A percentile compares a stretch with the other conserved stretches of the same genome.
These are phyloP conservation scores for Periophthalmus modestus DNA, from an alignment of 2,113 vertebrate genomes.

Conservation along the genomic window DNA sequence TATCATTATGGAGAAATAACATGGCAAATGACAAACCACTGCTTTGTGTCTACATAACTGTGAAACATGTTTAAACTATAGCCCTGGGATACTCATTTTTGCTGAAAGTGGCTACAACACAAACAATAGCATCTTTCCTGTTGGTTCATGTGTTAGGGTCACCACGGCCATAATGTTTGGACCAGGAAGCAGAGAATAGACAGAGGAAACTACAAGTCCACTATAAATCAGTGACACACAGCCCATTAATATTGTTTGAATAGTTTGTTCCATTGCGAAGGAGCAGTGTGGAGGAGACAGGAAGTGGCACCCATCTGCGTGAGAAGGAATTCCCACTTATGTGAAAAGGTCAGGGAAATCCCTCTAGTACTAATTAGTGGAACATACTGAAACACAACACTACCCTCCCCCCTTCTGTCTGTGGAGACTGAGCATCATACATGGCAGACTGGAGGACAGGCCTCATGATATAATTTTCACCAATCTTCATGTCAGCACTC, in stretches of 20 bases:
- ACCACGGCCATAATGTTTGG: background rate
- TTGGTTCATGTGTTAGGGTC: background rate
- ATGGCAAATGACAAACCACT: background rate
- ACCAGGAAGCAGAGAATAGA: background rate
- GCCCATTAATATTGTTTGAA: background rate
- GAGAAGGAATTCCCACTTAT: conserved; percentile 11
- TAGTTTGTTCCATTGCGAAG: conserved; percentile 10
- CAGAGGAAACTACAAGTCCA: conserved; percentile 1
- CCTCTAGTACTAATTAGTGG: conserved; percentile 10
- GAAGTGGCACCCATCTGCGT: background rate
- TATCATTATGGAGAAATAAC: conserved; percentile 2
- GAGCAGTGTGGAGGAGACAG: background rate
- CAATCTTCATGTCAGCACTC: background rate
- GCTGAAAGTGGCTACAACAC: background rate
- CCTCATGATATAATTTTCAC: background rate
- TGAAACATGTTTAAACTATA: background rate
- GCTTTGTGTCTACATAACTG: background rate
- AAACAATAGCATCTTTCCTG: conserved; percentile 8
- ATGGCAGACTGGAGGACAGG: background rate
- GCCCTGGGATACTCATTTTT: background rate
- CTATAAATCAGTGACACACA: background rate
- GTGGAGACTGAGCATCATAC: background rate
- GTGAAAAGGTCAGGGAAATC: conserved; percentile 15
- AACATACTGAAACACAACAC: conserved; percentile 7
- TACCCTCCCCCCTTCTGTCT: background rate